Conservation (phyloP, 2,113 vertebrate species). For the Condylura cristata region DNA sequence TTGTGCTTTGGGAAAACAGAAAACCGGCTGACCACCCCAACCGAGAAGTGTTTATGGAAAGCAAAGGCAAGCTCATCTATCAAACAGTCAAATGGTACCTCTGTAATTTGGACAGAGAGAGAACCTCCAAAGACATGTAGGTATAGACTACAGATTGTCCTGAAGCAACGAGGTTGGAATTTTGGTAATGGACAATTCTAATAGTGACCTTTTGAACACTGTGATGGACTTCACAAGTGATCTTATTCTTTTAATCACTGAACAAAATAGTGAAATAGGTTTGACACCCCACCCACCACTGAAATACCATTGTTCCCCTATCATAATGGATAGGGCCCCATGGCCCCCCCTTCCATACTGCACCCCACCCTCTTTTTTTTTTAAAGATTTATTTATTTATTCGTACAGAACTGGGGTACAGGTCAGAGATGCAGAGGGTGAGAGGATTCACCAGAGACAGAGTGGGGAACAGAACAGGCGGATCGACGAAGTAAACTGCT, state of each 20-base stretch:
- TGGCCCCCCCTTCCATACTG: too few species aligned
- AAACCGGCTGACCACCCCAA: constrained; percentile 18
- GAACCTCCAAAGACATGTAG: neutral
- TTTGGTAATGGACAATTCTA: neutral
- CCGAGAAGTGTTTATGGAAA: constrained; percentile 23
- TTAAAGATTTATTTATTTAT: too few species aligned
- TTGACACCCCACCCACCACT: too few species aligned
- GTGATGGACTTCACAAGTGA: neutral
- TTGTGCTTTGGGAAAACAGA: constrained; percentile 9
- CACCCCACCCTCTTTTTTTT: neutral
- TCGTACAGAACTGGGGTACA: too few species aligned
- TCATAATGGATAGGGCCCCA: too few species aligned
- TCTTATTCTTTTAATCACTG: neutral
- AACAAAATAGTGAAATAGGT: too few species aligned
- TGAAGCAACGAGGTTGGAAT: constrained; percentile 1
- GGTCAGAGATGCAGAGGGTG: too few species aligned
- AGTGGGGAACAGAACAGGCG: too few species aligned
- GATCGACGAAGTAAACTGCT: too few species aligned
- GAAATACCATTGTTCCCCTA: too few species aligned
- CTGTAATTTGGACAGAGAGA: neutral
- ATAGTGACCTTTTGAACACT: neutral
- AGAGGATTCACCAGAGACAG: too few species aligned
- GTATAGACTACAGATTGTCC: neutral
- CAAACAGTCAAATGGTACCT: accelerated
- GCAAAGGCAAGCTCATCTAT: neutral